Evolutionary conservation across 2,888 invertebrate species (phyloP).

Genomic region (Druceiella hillmani): DNA sequence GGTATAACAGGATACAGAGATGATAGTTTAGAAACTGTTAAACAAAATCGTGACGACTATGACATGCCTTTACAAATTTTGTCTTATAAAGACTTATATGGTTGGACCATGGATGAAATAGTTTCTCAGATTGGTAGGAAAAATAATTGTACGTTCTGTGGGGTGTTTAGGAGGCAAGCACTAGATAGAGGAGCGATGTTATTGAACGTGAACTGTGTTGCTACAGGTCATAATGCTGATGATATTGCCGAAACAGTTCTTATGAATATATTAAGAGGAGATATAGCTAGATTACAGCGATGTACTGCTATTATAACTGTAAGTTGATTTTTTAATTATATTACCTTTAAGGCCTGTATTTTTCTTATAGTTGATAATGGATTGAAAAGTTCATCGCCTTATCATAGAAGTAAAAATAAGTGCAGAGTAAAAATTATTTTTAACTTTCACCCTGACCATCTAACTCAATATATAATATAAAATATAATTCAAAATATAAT

Average conservation of each 20-base stretch:
- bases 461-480: too few species aligned
- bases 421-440: too few species aligned
- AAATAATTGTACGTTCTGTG: constrained; percentile 97
- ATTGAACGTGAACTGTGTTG: constrained; percentile 86
- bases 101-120: constrained; percentile 99
- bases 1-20: constrained; percentile 95
- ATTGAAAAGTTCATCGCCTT: too few species aligned
- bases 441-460: too few species aligned
- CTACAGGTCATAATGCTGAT: constrained; percentile 95
- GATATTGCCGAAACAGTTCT: constrained; percentile 98
- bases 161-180: constrained; percentile 93
- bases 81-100: constrained; percentile 95
- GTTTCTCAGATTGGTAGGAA: constrained; percentile 80
- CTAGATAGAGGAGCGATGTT: constrained; percentile 90
- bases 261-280: constrained; percentile 96
- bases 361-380: background rate
- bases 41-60: constrained; percentile 91
- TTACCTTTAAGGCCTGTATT: background rate
- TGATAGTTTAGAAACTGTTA: constrained; percentile 95
- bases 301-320: constrained; percentile 90
- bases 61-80: constrained; percentile 89
- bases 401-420: too few species aligned
- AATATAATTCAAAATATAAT: too few species aligned
- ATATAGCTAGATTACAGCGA: constrained; percentile 86
- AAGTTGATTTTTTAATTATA: constrained; percentile 28